Percentiles rank a stretch among this genome's conserved stretches.
Evolutionary conservation across 2,888 invertebrate genomes (phyloP).

Genomic region (Helobdella robusta): DNA sequence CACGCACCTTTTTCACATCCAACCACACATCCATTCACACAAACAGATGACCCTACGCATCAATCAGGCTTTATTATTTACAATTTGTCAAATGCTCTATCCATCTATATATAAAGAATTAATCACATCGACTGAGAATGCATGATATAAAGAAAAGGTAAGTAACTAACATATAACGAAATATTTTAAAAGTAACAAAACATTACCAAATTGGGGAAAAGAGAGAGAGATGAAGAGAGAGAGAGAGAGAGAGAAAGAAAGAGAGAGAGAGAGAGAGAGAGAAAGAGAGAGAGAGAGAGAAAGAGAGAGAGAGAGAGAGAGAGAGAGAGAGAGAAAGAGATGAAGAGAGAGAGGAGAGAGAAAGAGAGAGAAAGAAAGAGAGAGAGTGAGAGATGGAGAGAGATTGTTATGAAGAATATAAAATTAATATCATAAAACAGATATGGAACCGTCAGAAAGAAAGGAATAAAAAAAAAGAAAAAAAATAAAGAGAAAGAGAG

Average conservation of each 20-base stretch:
- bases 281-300: not conserved
- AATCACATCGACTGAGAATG: not conserved
- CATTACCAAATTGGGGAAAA: not conserved
- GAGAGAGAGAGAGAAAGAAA: not conserved
- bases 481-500: not conserved
- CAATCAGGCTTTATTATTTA: no score
- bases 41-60: no score
- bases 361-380: conserved; percentile 14
- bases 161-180: not conserved
- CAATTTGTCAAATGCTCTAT: no score
- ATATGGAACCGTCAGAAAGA: not conserved
- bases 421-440: not conserved
- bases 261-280: not conserved
- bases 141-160: not conserved
- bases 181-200: not conserved
- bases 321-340: no score
- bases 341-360: not conserved
- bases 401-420: not conserved
- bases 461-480: not conserved
- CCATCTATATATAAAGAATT: no score
- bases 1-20: no score
- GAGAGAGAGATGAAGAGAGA: conserved; percentile 7
- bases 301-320: not conserved
- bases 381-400: no score
- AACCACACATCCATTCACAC: no score